Conservation (phyloP, 1,140 invertebrate species). For the Listronotus bonariensis region DNA sequence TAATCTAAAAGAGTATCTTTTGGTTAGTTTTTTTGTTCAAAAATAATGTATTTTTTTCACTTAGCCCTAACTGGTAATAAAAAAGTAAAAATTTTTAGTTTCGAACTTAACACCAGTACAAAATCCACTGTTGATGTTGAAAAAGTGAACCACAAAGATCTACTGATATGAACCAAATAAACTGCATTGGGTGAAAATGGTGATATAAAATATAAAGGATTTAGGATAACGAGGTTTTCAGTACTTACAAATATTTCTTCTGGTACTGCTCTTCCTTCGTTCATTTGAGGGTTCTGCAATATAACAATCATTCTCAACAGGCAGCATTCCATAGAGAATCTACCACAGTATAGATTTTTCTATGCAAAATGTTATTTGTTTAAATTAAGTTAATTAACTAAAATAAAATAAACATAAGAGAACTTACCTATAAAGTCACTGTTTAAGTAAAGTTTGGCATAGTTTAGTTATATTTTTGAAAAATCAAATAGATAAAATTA, state of each 20-base stretch:
- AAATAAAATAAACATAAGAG: slow-evolving; percentile 23
- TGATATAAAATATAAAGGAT: background rate
- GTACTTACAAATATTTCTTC: slow-evolving; percentile 49
- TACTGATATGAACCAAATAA: no score
- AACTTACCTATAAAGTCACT: slow-evolving; percentile 24
- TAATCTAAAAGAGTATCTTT: no score
- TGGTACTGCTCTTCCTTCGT: slow-evolving; percentile 41
- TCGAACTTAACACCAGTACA: no score
- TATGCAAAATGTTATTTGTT: slow-evolving; percentile 34
- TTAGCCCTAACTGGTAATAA: no score
- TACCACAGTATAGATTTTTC: slow-evolving; percentile 36
- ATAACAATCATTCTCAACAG: slow-evolving; percentile 52
- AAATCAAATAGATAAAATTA: no score
- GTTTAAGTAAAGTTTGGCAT: no score
- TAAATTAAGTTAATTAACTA: slow-evolving; percentile 27
- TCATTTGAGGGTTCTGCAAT: slow-evolving; percentile 46
- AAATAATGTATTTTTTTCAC: no score
- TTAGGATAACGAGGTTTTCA: slow-evolving; percentile 3
- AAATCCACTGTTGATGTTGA: no score
- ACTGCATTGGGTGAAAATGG: background rate
- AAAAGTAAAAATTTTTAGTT: no score
- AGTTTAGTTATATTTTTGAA: no score
- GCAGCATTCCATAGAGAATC: slow-evolving; percentile 54
- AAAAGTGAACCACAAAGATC: no score
- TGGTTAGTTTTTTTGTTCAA: no score